Base-by-base conservation (phyloP, 2,797 vertebrate species). In the Stomatorhinus walkeri region DNA sequence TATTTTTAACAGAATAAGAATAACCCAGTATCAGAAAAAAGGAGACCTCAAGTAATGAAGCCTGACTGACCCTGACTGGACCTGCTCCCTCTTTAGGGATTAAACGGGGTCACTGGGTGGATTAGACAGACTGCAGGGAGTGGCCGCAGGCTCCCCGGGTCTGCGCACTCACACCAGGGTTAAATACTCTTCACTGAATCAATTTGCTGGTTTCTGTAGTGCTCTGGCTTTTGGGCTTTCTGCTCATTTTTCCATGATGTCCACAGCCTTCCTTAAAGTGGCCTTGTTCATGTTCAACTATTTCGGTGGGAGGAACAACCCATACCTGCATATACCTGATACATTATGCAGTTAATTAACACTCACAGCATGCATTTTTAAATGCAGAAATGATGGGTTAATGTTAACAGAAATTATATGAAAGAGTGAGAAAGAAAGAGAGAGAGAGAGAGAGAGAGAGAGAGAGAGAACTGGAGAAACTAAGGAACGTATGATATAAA, bases 101-200 rank as follows among this genome's bases (percentile, higher is more conserved):
- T 81, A 81, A 46, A 81, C 2, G 0, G 72, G 72, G 72, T 79
- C 72, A 79, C 16, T 43, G 14, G 72, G 14, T 79, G 72, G 72
- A 79, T 79, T 43, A 79, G 72, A 79, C 72, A 79, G 43, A 84
- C 43, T 48, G n/a, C 40, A 83, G 43, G 16, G 79, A 19, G 36
- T 22, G n/a, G 36, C 14, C 1, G 40, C 76, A n/a, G 79, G 36
- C 46, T 24, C 43, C 40, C 81, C n/a, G 22, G 43, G n/a, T 51
- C 46, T 51, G 22, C 3, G 10, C 81, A 46, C 46, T 84, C 9
- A 16, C 22, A 51, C 43, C 81, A 19, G 76, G 76, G 76, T 81
- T 81, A 81, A 81, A 81, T 81, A 81, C 76, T 46, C 64, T 68
- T 68, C 64, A 68, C 64, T 81, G 16, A 81, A 81, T 81, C 40